phyloP scores from a whole-genome alignment of 2,113 vertebrate species.

The Heterotis niloticus region DNA sequence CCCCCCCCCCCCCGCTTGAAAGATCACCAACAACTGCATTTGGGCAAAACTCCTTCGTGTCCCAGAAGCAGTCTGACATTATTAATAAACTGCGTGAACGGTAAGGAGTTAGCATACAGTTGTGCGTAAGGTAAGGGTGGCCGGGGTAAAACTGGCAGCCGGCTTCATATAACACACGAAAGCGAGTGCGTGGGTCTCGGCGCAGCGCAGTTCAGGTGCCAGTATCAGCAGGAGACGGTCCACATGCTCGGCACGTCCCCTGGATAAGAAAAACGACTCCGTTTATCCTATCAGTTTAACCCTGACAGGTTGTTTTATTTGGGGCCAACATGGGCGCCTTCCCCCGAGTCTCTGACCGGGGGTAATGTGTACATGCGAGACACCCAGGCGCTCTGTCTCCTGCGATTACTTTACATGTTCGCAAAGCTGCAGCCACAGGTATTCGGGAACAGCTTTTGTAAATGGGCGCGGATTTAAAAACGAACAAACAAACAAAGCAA shows the following conservation, averaged over 20 bases:
- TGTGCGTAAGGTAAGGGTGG: background rate
- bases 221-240: background rate
- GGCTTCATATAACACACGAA: background rate
- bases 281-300: constrained; percentile 7
- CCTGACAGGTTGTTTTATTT: constrained; percentile 18
- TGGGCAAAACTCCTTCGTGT: too few relatives aligned
- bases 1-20: background rate
- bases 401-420: constrained; percentile 3
- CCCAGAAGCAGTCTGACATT: background rate
- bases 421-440: background rate
- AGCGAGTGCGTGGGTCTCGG: background rate
- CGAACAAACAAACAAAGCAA: too few relatives aligned
- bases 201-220: background rate
- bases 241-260: background rate
- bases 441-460: background rate
- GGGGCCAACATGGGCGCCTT: background rate
- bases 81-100: background rate
- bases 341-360: background rate
- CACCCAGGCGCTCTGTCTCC: background rate
- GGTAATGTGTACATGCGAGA: constrained; percentile 8
- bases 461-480: too few relatives aligned
- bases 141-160: too few relatives aligned
- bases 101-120: background rate
- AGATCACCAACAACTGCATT: background rate
- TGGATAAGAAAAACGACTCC: constrained; percentile 10